Evolutionary conservation across 2,113 vertebrate genomes (phyloP), one percentile per base, ranked within the genome.

Genomic region (Phoxinus phoxinus): DNA sequence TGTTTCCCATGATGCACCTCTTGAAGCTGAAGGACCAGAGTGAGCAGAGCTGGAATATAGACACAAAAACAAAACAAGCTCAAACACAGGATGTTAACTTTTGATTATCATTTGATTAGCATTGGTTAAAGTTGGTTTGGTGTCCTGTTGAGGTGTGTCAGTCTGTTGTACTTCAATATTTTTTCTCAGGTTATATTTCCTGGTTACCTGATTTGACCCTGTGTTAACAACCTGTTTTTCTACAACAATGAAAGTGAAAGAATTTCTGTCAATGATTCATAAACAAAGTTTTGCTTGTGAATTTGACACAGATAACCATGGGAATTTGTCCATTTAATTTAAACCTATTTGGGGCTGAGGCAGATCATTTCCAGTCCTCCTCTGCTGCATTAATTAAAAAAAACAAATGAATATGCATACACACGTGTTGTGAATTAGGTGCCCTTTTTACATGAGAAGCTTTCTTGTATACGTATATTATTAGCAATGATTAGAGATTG

Each of bases 1-100:
- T 65, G 63, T 27, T 65, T 65, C 63, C 27, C 63, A 65, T 65
- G 63, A 65, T 65, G 63, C 63, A 69, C 65, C 30, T 21, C 32
- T 10, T 67, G 7, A 19, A 65, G 27, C 27, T 65, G 61, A 63
- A 65, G 13, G 27, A 6, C 61, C 13, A 17, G 61, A 61, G 58
- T n/a, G 58, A 61, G 3, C 58, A 11, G 58, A 61, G 3, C 58
- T 61, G n/a, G 56, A 59, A 59, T 58, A 21, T 58, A 58, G 58
- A 23, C 0, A 23, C 10, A 58, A 11, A 61, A 25, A 23, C 10
- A 58, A 11, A 61, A 25, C n/a, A 25, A 61, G 58, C n/a, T 61
- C n/a, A 61, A 25, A 59, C 4, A 59, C 9, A 65, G 19, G 27
- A 65, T 65, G 25, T 17, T 67, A 3, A 65, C 13, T 19, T 19